Percentiles rank a stretch among this genome's conserved stretches.
phyloP scores from a whole-genome alignment of 1,140 invertebrate genomes.

The Vanessa atalanta region DNA sequence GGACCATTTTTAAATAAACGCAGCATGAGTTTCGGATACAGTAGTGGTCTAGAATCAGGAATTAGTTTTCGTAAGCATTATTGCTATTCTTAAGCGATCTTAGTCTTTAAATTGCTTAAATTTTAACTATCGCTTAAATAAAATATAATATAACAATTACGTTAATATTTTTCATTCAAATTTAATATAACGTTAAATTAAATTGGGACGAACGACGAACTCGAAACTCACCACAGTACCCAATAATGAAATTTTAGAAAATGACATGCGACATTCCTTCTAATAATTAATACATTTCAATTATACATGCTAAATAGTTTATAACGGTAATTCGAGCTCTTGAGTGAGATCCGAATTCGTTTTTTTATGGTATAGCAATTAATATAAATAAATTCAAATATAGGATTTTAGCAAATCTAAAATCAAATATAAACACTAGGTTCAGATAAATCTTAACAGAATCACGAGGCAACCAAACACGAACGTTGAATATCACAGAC shows the following conservation, averaged over 20 bases:
- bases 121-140: background rate
- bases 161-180: too few species aligned
- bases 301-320: too few species aligned
- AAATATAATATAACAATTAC: too few species aligned
- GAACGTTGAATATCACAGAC: constrained; percentile 39
- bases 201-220: too few species aligned
- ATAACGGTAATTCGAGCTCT: too few species aligned
- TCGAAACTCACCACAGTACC: too few species aligned
- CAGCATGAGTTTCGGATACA: constrained; percentile 9
- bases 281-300: too few species aligned
- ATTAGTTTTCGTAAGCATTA: background rate
- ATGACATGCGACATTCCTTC: too few species aligned
- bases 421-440: constrained; percentile 1
- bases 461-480: constrained; percentile 33
- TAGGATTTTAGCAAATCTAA: background rate
- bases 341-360: too few species aligned
- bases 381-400: background rate
- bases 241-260: too few species aligned
- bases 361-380: too few species aligned
- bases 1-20: constrained; percentile 66
- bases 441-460: constrained; percentile 14
- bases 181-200: too few species aligned
- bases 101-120: background rate
- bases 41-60: constrained; percentile 1
- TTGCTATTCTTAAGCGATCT: background rate